phyloP scores from a whole-genome alignment of 2,797 vertebrate genomes.

The Enteromius fasciolatus region DNA sequence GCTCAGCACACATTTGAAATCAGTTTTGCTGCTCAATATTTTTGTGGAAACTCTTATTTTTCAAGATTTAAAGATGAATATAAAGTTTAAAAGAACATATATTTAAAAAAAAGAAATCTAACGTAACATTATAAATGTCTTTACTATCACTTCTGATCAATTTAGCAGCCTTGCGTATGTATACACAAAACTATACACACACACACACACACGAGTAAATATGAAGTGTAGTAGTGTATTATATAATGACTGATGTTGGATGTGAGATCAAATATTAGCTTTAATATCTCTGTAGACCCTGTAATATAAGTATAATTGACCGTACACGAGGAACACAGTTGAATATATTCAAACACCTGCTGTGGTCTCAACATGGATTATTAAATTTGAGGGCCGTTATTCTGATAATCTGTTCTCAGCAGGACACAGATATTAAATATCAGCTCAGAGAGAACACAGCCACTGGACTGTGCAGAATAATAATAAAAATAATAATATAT shows the following conservation, averaged over 20 bases:
- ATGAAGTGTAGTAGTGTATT: neutral
- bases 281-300: neutral
- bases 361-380: neutral
- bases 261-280: neutral
- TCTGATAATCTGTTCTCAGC: constrained; percentile 6
- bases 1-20: too few relatives aligned
- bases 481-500: neutral
- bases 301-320: neutral
- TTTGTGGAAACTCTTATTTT: too few relatives aligned
- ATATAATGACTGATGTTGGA: neutral
- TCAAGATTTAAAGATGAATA: too few relatives aligned
- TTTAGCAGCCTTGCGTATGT: neutral
- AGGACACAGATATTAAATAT: constrained; percentile 1
- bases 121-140: too few relatives aligned
- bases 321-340: neutral
- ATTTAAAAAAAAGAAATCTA: too few relatives aligned
- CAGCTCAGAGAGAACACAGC: neutral
- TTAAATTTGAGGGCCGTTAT: neutral
- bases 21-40: too few relatives aligned
- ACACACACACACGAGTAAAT: too few relatives aligned
- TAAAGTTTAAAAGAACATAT: too few relatives aligned
- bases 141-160: neutral
- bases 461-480: neutral
- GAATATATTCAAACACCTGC: neutral
- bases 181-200: neutral